These are phyloP conservation scores for Tyria jacobaeae DNA, from an alignment of 2,888 invertebrate species.

Conservation along the genomic window DNA sequence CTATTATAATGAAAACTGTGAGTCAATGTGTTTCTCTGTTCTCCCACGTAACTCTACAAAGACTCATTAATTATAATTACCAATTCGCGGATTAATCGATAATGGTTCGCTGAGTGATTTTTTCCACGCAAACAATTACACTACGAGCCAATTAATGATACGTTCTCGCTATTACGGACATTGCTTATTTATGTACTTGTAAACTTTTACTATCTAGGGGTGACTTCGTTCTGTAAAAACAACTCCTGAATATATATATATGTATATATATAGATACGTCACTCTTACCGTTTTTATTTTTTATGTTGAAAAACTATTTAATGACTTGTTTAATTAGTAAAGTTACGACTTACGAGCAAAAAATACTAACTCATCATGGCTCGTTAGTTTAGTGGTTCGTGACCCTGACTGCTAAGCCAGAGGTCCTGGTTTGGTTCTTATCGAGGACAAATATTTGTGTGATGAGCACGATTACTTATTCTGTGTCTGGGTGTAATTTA, in stretches of 20 bases:
- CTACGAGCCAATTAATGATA: conserved; percentile 40
- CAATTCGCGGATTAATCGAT: conserved; percentile 48
- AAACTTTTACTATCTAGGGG: not conserved
- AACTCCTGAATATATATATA: no score
- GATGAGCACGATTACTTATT: no score
- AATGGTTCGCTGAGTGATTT: conserved; percentile 59
- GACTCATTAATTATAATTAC: conserved; percentile 51
- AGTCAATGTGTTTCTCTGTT: conserved; percentile 16
- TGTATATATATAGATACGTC: no score
- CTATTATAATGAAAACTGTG: not conserved
- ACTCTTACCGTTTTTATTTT: not conserved
- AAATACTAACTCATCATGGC: no score
- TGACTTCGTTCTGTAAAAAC: not conserved
- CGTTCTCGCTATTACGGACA: conserved; percentile 36
- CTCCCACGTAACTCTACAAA: conserved; percentile 39
- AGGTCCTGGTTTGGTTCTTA: no score
- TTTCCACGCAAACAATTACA: conserved; percentile 53
- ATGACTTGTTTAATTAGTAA: no score
- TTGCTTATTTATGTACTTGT: conserved; percentile 32
- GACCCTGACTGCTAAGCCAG: no score
- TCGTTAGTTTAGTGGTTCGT: no score
- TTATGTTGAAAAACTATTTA: no score
- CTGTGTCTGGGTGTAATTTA: no score
- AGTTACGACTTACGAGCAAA: no score
- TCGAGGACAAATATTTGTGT: no score